phyloP scores from a whole-genome alignment of 2,888 invertebrate genomes.

The Mesoligia furuncula region DNA sequence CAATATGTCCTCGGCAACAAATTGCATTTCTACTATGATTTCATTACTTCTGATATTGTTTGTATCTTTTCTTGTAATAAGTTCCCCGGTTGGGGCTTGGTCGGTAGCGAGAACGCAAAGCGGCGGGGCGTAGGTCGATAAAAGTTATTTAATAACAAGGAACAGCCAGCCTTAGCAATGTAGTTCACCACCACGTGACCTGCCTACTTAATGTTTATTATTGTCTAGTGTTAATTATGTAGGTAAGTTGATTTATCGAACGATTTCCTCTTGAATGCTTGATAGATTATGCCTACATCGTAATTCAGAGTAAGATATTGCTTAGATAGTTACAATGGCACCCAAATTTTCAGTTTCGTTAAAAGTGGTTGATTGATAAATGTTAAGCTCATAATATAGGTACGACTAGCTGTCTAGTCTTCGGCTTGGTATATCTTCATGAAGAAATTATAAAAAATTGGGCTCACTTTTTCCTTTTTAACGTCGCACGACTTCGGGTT shows the following conservation, averaged over 20 bases:
- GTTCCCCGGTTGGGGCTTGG: conserved; percentile 68
- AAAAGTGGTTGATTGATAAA: background rate
- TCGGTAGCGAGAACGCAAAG: conserved; percentile 67
- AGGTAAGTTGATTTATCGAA: conserved; percentile 42
- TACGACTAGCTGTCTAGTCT: conserved; percentile 19
- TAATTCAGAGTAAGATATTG: conserved; percentile 15
- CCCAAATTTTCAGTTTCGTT: conserved; percentile 4
- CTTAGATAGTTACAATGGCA: conserved; percentile 1
- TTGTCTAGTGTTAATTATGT: conserved; percentile 44
- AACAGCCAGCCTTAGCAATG: conserved; percentile 77
- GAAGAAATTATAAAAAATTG: conserved; percentile 19
- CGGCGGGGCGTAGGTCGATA: conserved; percentile 80
- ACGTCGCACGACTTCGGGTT: conserved; percentile 9
- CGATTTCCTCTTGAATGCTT: conserved; percentile 34
- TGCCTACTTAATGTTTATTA: conserved; percentile 67
- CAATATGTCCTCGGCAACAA: conserved; percentile 23
- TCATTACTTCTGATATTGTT: conserved; percentile 61
- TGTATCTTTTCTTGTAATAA: conserved; percentile 72
- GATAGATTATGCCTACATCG: conserved; percentile 15
- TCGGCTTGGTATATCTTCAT: background rate
- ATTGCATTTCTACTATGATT: conserved; percentile 57
- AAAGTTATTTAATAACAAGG: conserved; percentile 89
- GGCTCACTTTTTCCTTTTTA: conserved; percentile 22
- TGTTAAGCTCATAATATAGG: background rate
- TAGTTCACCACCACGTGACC: conserved; percentile 73